Percentiles rank a stretch among this genome's conserved stretches.
Conservation (phyloP, 2,113 vertebrate genomes). For the Paramormyrops kingsleyae region DNA sequence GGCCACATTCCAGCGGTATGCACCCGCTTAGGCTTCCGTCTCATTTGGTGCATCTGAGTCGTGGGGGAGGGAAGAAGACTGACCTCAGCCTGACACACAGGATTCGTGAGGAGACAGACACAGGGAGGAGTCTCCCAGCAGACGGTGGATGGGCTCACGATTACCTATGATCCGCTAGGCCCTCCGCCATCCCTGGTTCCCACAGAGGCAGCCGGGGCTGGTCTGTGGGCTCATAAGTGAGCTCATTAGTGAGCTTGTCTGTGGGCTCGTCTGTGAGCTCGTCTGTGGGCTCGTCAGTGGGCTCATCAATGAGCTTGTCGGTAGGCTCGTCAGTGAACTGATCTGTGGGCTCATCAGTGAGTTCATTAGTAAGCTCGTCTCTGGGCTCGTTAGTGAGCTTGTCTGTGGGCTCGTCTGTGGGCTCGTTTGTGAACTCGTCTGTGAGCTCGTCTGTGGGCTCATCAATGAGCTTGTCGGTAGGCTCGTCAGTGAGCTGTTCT, state of each 20-base stretch:
- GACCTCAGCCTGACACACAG: background rate
- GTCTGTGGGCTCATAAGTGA: background rate
- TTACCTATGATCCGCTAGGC: background rate
- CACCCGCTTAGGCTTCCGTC: background rate
- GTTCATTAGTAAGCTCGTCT: background rate
- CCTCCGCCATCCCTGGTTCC: background rate
- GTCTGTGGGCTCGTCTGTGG: background rate
- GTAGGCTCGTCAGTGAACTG: too few species aligned
- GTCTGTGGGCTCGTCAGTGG: background rate
- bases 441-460: background rate
- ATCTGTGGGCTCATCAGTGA: background rate
- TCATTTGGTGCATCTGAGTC: background rate
- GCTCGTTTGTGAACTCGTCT: background rate
- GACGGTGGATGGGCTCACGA: background rate
- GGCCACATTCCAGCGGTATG: background rate
- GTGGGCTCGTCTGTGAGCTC: background rate
- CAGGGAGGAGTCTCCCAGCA: background rate
- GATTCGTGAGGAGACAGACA: background rate
- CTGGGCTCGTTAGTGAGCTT: too few species aligned
- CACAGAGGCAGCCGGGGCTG: background rate
- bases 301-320: background rate
- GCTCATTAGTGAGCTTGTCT: background rate
- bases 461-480: fast-evolving
- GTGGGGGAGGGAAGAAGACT: background rate
- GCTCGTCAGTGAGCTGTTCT: too few species aligned